phyloP scores from a whole-genome alignment of 2,888 invertebrate genomes.

The Ennomos fuscantarius region DNA sequence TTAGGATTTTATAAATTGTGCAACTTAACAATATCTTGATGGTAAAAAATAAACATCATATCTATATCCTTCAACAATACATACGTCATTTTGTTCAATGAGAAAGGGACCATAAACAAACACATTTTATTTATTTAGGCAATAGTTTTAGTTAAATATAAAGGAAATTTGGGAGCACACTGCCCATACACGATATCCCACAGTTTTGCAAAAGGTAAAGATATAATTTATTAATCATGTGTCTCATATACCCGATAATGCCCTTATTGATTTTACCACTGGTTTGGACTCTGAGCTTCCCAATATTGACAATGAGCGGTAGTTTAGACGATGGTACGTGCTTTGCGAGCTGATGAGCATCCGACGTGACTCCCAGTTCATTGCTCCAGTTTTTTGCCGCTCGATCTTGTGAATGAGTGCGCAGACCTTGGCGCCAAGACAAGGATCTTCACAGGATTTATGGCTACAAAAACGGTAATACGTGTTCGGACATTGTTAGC shows the following conservation, averaged over 20 bases:
- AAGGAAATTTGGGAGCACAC: too few relatives aligned
- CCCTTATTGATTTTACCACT: constrained; percentile 78
- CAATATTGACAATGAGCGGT: constrained; percentile 84
- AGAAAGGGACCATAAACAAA: too few relatives aligned
- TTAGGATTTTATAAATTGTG: too few relatives aligned
- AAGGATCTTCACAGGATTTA: constrained; percentile 71
- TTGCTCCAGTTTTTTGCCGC: constrained; percentile 82
- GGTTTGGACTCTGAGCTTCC: constrained; percentile 74
- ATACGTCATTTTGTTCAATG: too few relatives aligned
- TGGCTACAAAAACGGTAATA: constrained; percentile 59
- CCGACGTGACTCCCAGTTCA: constrained; percentile 81
- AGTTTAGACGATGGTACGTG: constrained; percentile 82
- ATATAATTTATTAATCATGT: constrained; percentile 60
- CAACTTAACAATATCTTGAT: too few relatives aligned
- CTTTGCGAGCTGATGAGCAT: constrained; percentile 72
- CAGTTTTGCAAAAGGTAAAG: constrained; percentile 61
- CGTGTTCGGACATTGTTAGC: constrained; percentile 45
- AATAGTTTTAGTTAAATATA: constrained; percentile 64
- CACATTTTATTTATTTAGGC: constrained; percentile 19
- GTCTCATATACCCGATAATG: constrained; percentile 74
- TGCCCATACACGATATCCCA: too few relatives aligned
- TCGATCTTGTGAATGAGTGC: constrained; percentile 80
- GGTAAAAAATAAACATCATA: too few relatives aligned
- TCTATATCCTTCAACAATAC: too few relatives aligned
- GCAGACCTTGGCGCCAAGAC: constrained; percentile 70